Percentiles rank a stretch among this genome's conserved stretches.
These are phyloP conservation scores for Spialia ferax DNA, from an alignment of 2,888 invertebrate species.

Conservation along the genomic window DNA sequence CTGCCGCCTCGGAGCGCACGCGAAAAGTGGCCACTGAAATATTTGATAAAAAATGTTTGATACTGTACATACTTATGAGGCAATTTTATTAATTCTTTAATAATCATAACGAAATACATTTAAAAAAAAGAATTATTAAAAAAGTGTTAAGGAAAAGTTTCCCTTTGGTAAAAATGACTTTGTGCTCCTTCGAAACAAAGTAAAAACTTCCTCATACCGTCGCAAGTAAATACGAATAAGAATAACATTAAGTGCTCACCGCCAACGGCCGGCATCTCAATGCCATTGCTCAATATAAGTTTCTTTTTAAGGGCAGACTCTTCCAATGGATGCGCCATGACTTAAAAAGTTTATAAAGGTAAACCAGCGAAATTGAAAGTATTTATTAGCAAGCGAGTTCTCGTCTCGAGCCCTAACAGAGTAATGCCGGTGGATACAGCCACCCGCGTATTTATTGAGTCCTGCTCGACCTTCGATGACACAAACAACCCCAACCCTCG, in stretches of 20 bases:
- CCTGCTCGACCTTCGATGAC: not conserved
- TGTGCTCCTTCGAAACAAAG: no score
- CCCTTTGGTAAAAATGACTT: no score
- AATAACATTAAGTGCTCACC: slow-evolving; percentile 55
- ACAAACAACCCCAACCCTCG: not conserved
- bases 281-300: not conserved
- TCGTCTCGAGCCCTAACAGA: not conserved
- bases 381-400: not conserved
- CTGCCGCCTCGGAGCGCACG: slow-evolving; percentile 77
- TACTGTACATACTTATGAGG: not conserved
- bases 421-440: not conserved
- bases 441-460: not conserved
- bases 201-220: no score
- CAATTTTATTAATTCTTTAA: no score
- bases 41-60: not conserved
- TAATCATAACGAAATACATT: no score
- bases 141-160: no score
- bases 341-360: not conserved
- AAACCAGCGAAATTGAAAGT: not conserved
- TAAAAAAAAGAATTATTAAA: no score
- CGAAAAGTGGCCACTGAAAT: slow-evolving; percentile 88
- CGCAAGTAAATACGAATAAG: no score
- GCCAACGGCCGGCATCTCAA: slow-evolving; percentile 64
- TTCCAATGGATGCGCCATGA: not conserved
- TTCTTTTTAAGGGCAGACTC: not conserved